A percentile compares a stretch with the other conserved stretches of the same genome.
Conservation (phyloP, 2,797 vertebrate species). For the Gambelia wislizenii region DNA sequence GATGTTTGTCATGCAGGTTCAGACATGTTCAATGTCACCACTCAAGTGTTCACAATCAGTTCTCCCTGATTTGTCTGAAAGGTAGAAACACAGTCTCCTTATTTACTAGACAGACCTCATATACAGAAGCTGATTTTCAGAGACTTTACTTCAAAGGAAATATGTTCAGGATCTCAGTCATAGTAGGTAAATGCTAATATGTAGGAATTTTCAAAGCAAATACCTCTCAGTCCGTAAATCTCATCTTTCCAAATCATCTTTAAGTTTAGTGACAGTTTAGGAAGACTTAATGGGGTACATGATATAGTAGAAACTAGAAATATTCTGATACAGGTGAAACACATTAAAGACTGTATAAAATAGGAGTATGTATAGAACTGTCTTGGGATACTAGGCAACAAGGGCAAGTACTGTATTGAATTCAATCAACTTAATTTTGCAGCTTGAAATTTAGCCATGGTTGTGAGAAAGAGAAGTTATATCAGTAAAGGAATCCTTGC, state of each 20-base stretch:
- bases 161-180: neutral
- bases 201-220: constrained; percentile 10
- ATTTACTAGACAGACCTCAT: too few species aligned
- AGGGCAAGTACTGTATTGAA: constrained; percentile 71
- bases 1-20: too few species aligned
- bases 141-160: neutral
- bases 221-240: constrained; percentile 12
- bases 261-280: constrained; percentile 41
- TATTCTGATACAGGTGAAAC: constrained; percentile 38
- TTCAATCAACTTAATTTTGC: constrained; percentile 68
- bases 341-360: constrained; percentile 55
- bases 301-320: constrained; percentile 27
- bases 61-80: too few species aligned
- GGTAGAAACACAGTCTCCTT: too few species aligned
- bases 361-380: constrained; percentile 48
- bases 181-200: neutral
- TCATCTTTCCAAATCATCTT: constrained; percentile 24
- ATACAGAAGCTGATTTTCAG: constrained; percentile 16
- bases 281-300: constrained; percentile 39
- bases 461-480: constrained; percentile 59
- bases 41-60: too few species aligned
- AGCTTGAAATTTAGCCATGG: constrained; percentile 63
- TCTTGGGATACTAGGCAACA: constrained; percentile 58
- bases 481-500: constrained; percentile 55
- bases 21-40: too few species aligned